Base-by-base conservation (phyloP, 1,140 invertebrate species). In the Leptinotarsa lineolata region DNA sequence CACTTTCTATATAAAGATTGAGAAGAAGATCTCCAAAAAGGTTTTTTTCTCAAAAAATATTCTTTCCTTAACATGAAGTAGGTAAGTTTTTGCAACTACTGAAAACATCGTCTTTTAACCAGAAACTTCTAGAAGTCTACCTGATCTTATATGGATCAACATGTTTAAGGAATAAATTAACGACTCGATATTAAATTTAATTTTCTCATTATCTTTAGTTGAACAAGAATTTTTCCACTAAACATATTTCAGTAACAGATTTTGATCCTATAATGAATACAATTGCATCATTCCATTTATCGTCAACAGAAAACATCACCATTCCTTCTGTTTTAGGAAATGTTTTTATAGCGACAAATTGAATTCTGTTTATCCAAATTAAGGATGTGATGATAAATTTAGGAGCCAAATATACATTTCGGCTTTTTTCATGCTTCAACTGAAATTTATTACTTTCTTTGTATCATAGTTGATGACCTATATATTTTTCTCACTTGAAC, bases 301-400 rank as follows among this genome's bases (percentile, higher is more conserved):
- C 15, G 16, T 3, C n/a, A 18, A 54, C 48, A 54, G 48, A 54
- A 54, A n/a, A n/a, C 48, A 54, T 54, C 3, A 54, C 2, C 48
- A 54, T 54, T 54, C 16, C n/a, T n/a, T n/a, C n/a, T n/a, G 48
- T 54, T 54, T 54, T n/a, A 46, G 45, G 45, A 46, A 46, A 46
- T 46, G 2, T 2, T 12, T 54, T 54, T 54, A 54, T 54, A 54
- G 16, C 48, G 48, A 54, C 48, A 54, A 54, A 54, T 54, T 54
- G 48, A 54, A 13, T 16, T 16, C 4, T 54, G 48, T 54, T 54
- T 54, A 54, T 54, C 48, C 16, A 54, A 54, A 54, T 54, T 54
- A n/a, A 54, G 48, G 15, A 15, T 13, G 48, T 54, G 48, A 54
- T 54, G 48, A 54, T 54, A 54, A 16, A 54, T 54, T 54, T n/a